Base-by-base conservation (phyloP, 2,113 vertebrate genomes). In the Colossoma macropomum region DNA sequence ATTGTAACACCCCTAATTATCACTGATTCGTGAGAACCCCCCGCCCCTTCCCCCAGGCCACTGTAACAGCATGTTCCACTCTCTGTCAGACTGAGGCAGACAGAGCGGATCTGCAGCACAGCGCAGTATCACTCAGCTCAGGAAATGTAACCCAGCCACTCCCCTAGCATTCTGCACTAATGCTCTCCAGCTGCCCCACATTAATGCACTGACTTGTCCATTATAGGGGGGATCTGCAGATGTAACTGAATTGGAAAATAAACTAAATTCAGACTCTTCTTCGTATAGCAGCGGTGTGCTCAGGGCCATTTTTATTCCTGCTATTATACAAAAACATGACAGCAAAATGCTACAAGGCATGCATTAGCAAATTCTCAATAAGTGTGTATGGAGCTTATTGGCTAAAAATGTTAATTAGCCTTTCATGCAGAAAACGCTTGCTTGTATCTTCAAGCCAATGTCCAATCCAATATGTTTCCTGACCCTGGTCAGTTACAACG, bases 191-290 rank as follows among this genome's bases (percentile, higher is more conserved):
- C 25, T 63, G 56, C 69, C 38, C 28, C 16, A 2, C 27, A 73
- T 63, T 65, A 72, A 73, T 50, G 25, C 69, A 81, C 56, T 80
- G 68, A n/a, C 17, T 56, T 6, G 17, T 38, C 52, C n/a, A 70
- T 70, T 65, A 70, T n/a, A 0, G 0, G 21, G 4, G 9, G 10
- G 41, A 21, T 25, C 10, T 11, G 25, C 15, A 16, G 7, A 62
- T 25, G 59, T 27, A 62, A 54, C 19, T 32, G 12, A 25, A 52
- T 19, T 73, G 25, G 25, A 17, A 25, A 27, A 17, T 13, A 19
- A 50, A 52, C 45, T 27, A 45, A 70, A 56, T 56, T 74, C 28
- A 16, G 4, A 23, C 52, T 34, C 6, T 68, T 28, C 30, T 69
- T 38, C 68, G 19, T 6, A 28, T 21, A 79, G 13, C n/a, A n/a